These are phyloP conservation scores for Serilophus lunatus DNA, from an alignment of 2,113 vertebrate species.

Conservation along the genomic window DNA sequence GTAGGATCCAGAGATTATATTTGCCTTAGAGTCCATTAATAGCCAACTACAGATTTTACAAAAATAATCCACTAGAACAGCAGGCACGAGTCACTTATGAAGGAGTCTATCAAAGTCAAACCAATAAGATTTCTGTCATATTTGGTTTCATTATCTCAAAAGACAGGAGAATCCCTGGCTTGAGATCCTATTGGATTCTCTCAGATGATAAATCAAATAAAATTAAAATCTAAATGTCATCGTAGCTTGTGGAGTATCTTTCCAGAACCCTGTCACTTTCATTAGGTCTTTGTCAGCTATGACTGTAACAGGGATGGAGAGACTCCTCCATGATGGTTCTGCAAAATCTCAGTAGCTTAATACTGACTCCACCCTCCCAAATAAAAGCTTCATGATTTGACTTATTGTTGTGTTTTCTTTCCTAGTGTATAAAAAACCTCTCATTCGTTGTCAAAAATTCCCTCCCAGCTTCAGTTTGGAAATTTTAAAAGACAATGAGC, in stretches of 20 bases:
- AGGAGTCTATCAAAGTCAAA: not conserved
- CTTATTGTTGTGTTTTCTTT: not conserved
- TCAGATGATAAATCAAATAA: not conserved
- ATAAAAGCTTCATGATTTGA: not conserved
- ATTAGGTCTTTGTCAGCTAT: not conserved
- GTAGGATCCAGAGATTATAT: not conserved
- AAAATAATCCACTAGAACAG: not conserved
- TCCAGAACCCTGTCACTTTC: not conserved
- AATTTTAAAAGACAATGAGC: not conserved
- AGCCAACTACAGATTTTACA: not conserved
- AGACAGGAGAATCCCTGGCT: not conserved
- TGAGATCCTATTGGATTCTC: not conserved
- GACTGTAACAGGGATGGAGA: not conserved
- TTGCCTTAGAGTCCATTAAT: not conserved
- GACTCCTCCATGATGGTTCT: not conserved
- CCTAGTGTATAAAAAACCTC: not conserved
- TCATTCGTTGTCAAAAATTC: not conserved
- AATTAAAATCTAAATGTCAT: not conserved
- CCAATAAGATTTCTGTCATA: not conserved
- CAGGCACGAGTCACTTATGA: not conserved
- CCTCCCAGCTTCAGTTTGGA: not conserved
- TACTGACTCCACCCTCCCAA: not conserved
- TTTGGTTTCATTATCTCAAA: not conserved
- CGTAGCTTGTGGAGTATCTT: not conserved
- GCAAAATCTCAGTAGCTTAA: not conserved